Evolutionary conservation across 2,888 invertebrate genomes (phyloP).

Genomic region (Mactromeris polynyma): DNA sequence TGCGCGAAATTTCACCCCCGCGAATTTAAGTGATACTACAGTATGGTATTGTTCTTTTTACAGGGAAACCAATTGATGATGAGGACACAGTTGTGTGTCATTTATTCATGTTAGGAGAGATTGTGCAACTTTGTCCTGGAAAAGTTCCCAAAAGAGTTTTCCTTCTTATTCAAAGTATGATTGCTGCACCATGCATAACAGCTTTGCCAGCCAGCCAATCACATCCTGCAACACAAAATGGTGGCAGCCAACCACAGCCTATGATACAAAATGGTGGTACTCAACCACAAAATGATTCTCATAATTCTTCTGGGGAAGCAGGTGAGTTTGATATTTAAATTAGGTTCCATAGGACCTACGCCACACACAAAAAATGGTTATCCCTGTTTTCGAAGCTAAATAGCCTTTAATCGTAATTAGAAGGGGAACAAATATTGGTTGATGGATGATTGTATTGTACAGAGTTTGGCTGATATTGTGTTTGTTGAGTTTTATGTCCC

Average conservation of each 20-base stretch:
- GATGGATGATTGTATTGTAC: too few species aligned
- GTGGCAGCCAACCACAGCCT: slow-evolving; percentile 19
- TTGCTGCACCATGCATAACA: slow-evolving; percentile 82
- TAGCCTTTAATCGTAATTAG: too few species aligned
- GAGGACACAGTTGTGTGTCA: slow-evolving; percentile 86
- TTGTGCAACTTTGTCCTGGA: slow-evolving; percentile 87
- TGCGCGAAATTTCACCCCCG: too few species aligned
- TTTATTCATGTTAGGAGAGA: slow-evolving; percentile 87
- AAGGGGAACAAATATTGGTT: too few species aligned
- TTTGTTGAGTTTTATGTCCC: too few species aligned
- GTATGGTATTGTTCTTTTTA: slow-evolving; percentile 7
- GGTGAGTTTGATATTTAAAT: background rate
- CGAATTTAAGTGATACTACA: too few species aligned
- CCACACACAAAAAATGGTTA: too few species aligned
- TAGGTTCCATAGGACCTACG: too few species aligned
- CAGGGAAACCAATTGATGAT: slow-evolving; percentile 72
- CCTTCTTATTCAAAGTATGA: slow-evolving; percentile 87
- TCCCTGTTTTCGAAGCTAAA: too few species aligned
- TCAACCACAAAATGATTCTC: slow-evolving; percentile 1
- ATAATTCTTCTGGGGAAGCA: slow-evolving; percentile 11
- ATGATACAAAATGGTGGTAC: background rate
- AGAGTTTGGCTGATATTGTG: too few species aligned
- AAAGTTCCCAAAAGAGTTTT: slow-evolving; percentile 86
- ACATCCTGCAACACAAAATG: slow-evolving; percentile 35
- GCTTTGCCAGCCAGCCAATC: slow-evolving; percentile 63